Evolutionary conservation across 2,113 vertebrate species (phyloP), one percentile per base, ranked within the genome.

Genomic region (Menidia beryllina): DNA sequence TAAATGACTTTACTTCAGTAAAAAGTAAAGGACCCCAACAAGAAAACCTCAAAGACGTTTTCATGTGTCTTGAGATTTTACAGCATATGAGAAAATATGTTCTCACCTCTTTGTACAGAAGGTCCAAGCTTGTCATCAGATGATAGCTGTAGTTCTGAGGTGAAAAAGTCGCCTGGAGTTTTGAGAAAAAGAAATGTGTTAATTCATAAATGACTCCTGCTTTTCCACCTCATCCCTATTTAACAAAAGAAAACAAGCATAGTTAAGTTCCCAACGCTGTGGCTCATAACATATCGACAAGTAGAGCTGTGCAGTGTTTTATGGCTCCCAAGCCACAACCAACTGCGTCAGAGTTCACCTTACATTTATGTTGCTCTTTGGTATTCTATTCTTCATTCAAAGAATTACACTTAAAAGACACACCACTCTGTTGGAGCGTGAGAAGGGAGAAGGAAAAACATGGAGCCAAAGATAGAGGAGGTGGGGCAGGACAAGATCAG

Each of bases 81-180:
- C 13, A 9, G 14, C 30, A 36, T 69, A 17, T 26, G 5, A 7
- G 43, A 54, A 30, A 23, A 47, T 15, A 36, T 57, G 1, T 47
- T 38, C 86, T 87, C 92, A 97, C 97, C 96, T 97, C 93, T 25
- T 91, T 4, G 26, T 96, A 96, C 54, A 98, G 88, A 21, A 96
- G 83, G 81, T 97, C 94, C 91, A 98, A 84, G 78, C 95, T 85
- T 2, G 92, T 87, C 67, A 79, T 93, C 75, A 98, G 78, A 64
- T 97, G 88, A 59, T 69, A 66, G n/a, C 91, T 72, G 36, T 95
- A 97, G 5, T 94, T 94, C 70, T 86, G 56, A 3, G 91, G 86
- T 7, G 94, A 94, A 64, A 93, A 49, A 3, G 83, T 21, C 15
- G 83, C 91, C 97, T 98, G 86, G 3, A 11, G 47, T 34, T 41